phyloP scores from a whole-genome alignment of 2,797 vertebrate species.

The Alauda arvensis region DNA sequence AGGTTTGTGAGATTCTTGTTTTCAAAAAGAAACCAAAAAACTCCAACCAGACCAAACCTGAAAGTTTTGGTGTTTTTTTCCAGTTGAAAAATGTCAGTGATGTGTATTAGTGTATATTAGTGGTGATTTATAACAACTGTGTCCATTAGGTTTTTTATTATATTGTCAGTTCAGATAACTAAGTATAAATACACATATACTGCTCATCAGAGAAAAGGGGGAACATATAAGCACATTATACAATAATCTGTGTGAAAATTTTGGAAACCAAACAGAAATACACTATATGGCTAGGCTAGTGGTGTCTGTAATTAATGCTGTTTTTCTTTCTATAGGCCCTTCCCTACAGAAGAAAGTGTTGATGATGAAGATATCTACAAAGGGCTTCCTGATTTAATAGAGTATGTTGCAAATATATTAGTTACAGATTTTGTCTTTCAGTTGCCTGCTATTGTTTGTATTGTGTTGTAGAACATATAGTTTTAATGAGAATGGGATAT shows the following conservation, averaged over 20 bases:
- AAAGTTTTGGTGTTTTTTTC: neutral
- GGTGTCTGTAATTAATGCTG: neutral
- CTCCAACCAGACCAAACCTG: accelerated
- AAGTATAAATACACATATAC: neutral
- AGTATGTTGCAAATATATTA: slow-evolving; percentile 76
- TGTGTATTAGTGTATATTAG: neutral
- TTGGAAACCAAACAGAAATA: neutral
- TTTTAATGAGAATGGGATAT: neutral
- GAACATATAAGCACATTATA: accelerated
- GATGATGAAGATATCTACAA: slow-evolving; percentile 94
- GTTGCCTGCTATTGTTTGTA: neutral
- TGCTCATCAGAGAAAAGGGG: neutral
- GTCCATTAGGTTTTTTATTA: neutral
- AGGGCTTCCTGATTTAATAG: slow-evolving; percentile 91
- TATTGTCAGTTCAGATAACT: neutral
- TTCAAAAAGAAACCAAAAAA: neutral
- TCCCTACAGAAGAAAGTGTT: slow-evolving; percentile 90
- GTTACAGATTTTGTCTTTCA: neutral
- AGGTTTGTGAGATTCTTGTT: neutral
- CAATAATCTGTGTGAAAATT: neutral
- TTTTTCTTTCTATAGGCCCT: slow-evolving; percentile 74
- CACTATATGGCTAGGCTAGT: neutral
- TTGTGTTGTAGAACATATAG: neutral
- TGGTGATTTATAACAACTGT: neutral
- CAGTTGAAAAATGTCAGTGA: neutral